Evolutionary conservation across 2,888 invertebrate species (phyloP).

Genomic region (Campopleginae sp.): DNA sequence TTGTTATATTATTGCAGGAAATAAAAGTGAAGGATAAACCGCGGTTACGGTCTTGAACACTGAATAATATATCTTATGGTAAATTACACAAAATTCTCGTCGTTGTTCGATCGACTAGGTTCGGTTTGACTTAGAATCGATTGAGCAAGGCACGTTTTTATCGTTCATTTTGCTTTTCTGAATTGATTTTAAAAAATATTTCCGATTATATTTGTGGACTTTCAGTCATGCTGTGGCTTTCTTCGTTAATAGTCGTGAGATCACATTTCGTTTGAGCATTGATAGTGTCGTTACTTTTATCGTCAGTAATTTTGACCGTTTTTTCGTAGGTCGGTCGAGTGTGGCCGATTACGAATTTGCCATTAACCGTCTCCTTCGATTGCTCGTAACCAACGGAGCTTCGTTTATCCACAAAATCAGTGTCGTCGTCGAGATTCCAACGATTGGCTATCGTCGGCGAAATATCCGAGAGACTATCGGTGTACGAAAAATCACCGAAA

Average conservation of each 20-base stretch:
- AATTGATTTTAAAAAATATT: constrained; percentile 64
- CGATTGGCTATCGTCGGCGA: constrained; percentile 75
- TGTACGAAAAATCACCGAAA: constrained; percentile 77
- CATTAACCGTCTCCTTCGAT: constrained; percentile 70
- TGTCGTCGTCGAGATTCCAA: constrained; percentile 70
- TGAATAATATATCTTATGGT: not conserved
- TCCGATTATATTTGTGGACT: constrained; percentile 74
- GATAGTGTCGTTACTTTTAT: constrained; percentile 61
- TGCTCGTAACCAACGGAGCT: constrained; percentile 63
- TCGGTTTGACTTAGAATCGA: constrained; percentile 67
- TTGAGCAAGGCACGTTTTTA: constrained; percentile 46
- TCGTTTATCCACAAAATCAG: constrained; percentile 72
- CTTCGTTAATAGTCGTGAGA: constrained; percentile 79
- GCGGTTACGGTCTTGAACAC: not conserved
- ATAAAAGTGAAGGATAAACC: not conserved
- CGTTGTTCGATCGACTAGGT: constrained; percentile 37
- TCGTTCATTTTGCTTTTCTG: constrained; percentile 41
- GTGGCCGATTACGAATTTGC: constrained; percentile 72
- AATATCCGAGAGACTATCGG: constrained; percentile 77
- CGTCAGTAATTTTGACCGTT: constrained; percentile 59
- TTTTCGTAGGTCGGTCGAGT: constrained; percentile 74
- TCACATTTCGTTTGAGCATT: constrained; percentile 70
- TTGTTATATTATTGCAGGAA: not conserved
- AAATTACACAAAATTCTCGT: not conserved
- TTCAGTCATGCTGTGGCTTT: constrained; percentile 73